Evolutionary conservation across 2,888 invertebrate genomes (phyloP).

Genomic region (Sarcophaga caerulescens): DNA sequence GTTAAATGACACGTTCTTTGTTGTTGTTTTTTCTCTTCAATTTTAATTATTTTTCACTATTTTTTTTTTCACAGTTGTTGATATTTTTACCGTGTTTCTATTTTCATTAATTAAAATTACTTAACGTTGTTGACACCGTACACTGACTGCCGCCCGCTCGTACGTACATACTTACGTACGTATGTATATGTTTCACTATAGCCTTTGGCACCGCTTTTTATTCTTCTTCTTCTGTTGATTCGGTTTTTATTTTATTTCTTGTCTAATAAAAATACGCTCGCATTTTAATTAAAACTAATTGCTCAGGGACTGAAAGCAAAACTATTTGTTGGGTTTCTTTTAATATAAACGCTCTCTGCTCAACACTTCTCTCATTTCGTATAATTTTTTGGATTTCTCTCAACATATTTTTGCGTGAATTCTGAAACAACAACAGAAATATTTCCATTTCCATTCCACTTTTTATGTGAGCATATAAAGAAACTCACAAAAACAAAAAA

Average conservation of each 20-base stretch:
- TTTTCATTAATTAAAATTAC: too few species aligned
- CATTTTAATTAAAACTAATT: conserved; percentile 65
- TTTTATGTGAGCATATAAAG: background rate
- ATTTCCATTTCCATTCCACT: background rate
- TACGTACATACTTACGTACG: background rate
- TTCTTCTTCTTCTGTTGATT: background rate
- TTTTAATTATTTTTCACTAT: too few species aligned
- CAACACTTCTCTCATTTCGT: background rate
- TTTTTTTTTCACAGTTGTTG: too few species aligned
- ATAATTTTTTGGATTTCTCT: background rate
- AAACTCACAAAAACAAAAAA: too few species aligned
- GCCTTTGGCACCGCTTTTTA: background rate
- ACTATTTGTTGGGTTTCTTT: conserved; percentile 10
- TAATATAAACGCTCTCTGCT: background rate
- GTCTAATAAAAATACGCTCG: conserved; percentile 35
- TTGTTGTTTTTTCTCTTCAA: too few species aligned
- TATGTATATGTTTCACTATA: background rate
- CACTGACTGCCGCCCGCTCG: background rate
- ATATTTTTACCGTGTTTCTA: too few species aligned
- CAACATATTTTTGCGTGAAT: background rate
- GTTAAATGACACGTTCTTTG: too few species aligned
- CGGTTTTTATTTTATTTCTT: conserved; percentile 15
- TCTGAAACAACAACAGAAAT: background rate
- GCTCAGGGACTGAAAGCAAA: conserved; percentile 44
- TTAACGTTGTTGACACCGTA: background rate